phyloP scores from a whole-genome alignment of 1,140 invertebrate genomes.

The Drosophila varians region DNA sequence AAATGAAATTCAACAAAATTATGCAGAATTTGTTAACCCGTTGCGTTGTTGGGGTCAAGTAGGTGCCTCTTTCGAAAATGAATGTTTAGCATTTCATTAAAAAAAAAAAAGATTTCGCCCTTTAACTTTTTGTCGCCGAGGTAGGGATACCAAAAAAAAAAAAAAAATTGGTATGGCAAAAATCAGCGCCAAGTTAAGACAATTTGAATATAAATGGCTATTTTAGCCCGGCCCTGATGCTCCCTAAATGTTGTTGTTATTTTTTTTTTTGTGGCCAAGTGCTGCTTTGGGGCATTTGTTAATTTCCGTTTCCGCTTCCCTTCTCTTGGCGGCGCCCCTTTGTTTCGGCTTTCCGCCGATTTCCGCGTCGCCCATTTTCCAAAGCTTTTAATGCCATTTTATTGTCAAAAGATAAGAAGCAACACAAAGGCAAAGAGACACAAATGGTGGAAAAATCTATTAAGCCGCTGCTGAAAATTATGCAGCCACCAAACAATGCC shows the following conservation, averaged over 20 bases:
- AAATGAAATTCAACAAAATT: slow-evolving; percentile 9
- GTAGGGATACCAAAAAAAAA: slow-evolving; percentile 11
- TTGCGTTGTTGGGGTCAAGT: background rate
- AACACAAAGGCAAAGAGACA: slow-evolving; percentile 52
- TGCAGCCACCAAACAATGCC: slow-evolving; percentile 47
- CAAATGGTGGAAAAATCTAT: slow-evolving; percentile 6
- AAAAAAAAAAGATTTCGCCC: slow-evolving; percentile 29
- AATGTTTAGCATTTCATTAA: slow-evolving; percentile 50
- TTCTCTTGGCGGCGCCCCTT: slow-evolving; percentile 16
- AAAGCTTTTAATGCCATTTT: slow-evolving; percentile 70
- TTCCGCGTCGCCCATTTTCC: slow-evolving; percentile 35
- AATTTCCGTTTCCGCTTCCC: slow-evolving; percentile 62
- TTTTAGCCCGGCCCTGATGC: slow-evolving; percentile 28
- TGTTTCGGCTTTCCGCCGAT: slow-evolving; percentile 33
- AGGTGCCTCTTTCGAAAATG: slow-evolving; percentile 12
- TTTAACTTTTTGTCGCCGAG: slow-evolving; percentile 29
- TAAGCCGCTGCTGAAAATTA: slow-evolving; percentile 35
- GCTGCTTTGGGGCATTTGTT: slow-evolving; percentile 65
- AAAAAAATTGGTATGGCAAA: slow-evolving; percentile 37
- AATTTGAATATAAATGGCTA: slow-evolving; percentile 73
- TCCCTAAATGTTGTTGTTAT: too few species aligned
- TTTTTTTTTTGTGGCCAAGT: slow-evolving; percentile 64
- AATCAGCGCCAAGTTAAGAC: slow-evolving; percentile 48
- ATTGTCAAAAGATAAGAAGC: slow-evolving; percentile 67
- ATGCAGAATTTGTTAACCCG: background rate